Evolutionary conservation across 2,797 vertebrate species (phyloP), one percentile per base, ranked within the genome.

Genomic region (Scomberomorus guttatus): DNA sequence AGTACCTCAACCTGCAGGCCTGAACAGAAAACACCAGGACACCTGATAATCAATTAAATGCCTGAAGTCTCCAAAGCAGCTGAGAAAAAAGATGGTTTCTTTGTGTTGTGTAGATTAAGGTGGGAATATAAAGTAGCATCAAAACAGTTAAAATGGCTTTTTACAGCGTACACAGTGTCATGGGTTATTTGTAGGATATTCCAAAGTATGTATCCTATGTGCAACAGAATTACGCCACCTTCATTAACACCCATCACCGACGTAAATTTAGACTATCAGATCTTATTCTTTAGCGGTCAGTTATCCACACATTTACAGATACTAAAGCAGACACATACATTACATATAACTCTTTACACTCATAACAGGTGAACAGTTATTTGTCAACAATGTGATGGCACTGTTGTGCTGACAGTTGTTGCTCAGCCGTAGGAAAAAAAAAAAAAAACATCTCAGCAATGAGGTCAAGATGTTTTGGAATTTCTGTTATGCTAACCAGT

Each of bases 381-480:
- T 72, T 75, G 66, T 79, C 70, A 77, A 51, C 65, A 81, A 62
- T 57, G 37, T 32, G 18, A 18, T 27, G 13, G 24, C 13, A 6
- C n/a, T 32, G 22, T 44, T 0, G n/a, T 17, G 50, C 24, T 58
- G 68, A 85, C 73, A 84, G 84, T 82, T 85, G 34, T 24, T 70
- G 65, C 57, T 70, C 46, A 3, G 51, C 52, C 8, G 10, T 42
- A 42, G 54, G 51, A 32, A 32, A 32, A 8, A 66, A 65, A 17
- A 25, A 66, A 25, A 66, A 60, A 72, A 82, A 20, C 50, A 79
- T 77, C 22, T 52, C 46, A 77, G 57, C 71, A 59, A 75, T 76
- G 83, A 79, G 75, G 75, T 46, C 71, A 80, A 54, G 74, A 72
- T 82, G 62, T 85, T 87, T 62, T 13, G 70, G 83, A 73, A 84